Evolutionary conservation across 2,113 vertebrate species (phyloP).

Genomic region (Mola mola): DNA sequence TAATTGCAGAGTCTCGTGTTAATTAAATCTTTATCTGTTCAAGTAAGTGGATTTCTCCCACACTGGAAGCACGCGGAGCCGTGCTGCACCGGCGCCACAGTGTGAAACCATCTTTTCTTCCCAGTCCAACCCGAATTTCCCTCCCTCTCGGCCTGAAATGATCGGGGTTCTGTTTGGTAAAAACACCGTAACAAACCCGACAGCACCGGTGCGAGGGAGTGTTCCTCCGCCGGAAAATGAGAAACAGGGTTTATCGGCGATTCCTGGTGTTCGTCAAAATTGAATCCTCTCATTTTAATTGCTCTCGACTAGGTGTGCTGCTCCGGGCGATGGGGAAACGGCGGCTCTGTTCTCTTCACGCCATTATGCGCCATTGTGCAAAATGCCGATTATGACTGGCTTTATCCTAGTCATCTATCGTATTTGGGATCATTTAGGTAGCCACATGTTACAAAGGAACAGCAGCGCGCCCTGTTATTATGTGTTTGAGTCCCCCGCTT

Average conservation of each 20-base stretch:
- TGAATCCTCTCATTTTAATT: conserved; percentile 87
- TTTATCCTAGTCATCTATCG: conserved; percentile 79
- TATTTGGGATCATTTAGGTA: conserved; percentile 77
- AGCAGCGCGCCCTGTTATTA: conserved; percentile 72
- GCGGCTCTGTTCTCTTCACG: conserved; percentile 65
- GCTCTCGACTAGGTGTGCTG: conserved; percentile 80
- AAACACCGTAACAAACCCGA: conserved; percentile 80
- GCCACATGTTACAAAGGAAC: conserved; percentile 77
- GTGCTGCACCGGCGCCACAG: conserved; percentile 35
- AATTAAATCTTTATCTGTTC: conserved; percentile 99
- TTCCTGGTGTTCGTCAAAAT: conserved; percentile 84
- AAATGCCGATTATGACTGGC: conserved; percentile 76
- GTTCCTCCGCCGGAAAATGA: conserved; percentile 78
- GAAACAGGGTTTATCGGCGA: conserved; percentile 81
- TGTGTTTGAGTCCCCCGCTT: conserved; percentile 70
- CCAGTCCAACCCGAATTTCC: conserved; percentile 36
- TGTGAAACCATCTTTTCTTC: conserved; percentile 52
- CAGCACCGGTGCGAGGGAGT: conserved; percentile 60
- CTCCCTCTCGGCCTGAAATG: conserved; percentile 52
- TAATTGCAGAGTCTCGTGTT: conserved; percentile 96
- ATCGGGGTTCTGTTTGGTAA: conserved; percentile 74
- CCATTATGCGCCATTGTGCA: conserved; percentile 76
- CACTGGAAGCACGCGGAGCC: conserved; percentile 86
- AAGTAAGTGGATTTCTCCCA: conserved; percentile 97
- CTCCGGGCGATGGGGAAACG: conserved; percentile 75